phyloP scores from a whole-genome alignment of 2,113 vertebrate genomes.

The Ariopsis seemanni region DNA sequence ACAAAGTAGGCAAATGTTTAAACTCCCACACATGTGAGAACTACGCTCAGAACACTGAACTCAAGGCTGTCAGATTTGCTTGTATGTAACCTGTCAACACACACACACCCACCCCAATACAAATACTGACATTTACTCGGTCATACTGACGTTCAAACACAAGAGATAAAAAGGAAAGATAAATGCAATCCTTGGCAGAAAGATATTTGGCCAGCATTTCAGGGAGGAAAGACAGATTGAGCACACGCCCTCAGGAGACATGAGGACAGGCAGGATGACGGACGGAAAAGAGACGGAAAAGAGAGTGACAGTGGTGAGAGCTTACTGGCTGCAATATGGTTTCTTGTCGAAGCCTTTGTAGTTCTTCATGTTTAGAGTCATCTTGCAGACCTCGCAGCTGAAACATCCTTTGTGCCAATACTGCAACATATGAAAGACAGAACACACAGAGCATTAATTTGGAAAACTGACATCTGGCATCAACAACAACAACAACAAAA shows the following conservation, averaged over 20 bases:
- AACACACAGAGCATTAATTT: background rate
- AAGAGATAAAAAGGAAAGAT: background rate
- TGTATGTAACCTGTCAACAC: background rate
- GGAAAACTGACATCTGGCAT: background rate
- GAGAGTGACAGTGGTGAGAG: conserved; percentile 46
- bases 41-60: background rate
- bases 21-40: conserved; percentile 20
- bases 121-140: background rate
- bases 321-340: conserved; percentile 97
- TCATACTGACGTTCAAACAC: background rate
- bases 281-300: background rate
- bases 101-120: background rate
- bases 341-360: conserved; percentile 99
- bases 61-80: background rate
- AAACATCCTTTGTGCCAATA: conserved; percentile 99
- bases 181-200: background rate
- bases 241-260: background rate
- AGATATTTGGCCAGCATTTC: background rate
- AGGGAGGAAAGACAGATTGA: conserved; percentile 21
- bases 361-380: conserved; percentile 98
- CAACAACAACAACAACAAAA: background rate
- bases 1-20: conserved; percentile 17
- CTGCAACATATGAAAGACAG: conserved; percentile 64
- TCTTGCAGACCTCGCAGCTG: conserved; percentile 97
- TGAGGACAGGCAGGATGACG: background rate